Conservation (phyloP, 1,140 invertebrate genomes). For the Polypedilum pembai region DNA sequence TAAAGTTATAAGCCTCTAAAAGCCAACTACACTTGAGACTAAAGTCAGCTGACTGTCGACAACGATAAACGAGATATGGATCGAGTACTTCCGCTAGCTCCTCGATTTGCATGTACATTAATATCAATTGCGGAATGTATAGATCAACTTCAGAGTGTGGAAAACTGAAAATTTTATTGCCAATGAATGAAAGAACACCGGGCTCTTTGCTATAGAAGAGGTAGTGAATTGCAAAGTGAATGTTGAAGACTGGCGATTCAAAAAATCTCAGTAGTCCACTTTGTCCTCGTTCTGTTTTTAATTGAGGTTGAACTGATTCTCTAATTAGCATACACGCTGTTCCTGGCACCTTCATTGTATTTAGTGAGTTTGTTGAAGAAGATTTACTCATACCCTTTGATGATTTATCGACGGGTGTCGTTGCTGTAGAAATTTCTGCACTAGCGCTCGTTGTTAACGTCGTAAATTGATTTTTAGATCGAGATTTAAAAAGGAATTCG, state of each 20-base stretch:
- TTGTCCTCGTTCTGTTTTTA: constrained; percentile 43
- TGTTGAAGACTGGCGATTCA: constrained; percentile 94
- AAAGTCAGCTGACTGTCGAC: constrained; percentile 89
- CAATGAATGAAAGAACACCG: constrained; percentile 91
- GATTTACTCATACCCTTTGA: constrained; percentile 22
- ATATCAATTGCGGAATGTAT: constrained; percentile 94
- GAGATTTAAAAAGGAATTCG: neutral
- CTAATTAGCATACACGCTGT: neutral
- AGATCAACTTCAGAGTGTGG: constrained; percentile 88
- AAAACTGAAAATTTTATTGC: constrained; percentile 95
- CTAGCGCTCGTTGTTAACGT: neutral
- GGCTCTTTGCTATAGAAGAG: constrained; percentile 97
- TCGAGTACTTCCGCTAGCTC: constrained; percentile 90
- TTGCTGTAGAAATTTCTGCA: neutral
- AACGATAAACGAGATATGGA: constrained; percentile 91
- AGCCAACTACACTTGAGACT: constrained; percentile 93
- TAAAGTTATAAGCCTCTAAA: constrained; percentile 72
- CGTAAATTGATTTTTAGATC: constrained; percentile 2
- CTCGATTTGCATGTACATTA: constrained; percentile 97
- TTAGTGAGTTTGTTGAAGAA: constrained; percentile 16
- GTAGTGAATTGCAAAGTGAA: constrained; percentile 96
- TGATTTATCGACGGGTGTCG: constrained; percentile 1
- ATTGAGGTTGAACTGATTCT: constrained; percentile 30
- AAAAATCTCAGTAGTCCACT: constrained; percentile 77
- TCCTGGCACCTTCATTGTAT: constrained; percentile 26